Conservation (phyloP, 1,140 invertebrate genomes). For the Nebria ingens region DNA sequence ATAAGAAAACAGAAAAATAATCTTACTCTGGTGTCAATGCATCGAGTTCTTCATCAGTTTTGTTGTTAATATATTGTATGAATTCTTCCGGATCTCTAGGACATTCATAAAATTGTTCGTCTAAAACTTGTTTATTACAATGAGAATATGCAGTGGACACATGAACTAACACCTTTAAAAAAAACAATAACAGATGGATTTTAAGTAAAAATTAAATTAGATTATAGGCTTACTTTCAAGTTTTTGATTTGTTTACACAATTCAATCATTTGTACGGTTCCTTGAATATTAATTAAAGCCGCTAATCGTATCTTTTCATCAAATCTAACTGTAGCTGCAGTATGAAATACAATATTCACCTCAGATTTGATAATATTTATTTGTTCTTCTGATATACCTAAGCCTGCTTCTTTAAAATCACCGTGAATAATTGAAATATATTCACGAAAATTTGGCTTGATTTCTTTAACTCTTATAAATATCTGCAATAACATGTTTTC, state of each 20-base stretch:
- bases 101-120: conserved; percentile 58
- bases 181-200: too few species aligned
- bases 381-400: not conserved
- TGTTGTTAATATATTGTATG: conserved; percentile 36
- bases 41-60: conserved; percentile 42
- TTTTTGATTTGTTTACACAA: conserved; percentile 51
- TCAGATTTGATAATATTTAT: not conserved
- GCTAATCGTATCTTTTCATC: conserved; percentile 53
- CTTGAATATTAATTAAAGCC: conserved; percentile 52
- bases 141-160: conserved; percentile 62
- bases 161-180: conserved; percentile 48
- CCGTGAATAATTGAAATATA: not conserved
- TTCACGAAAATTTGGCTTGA: not conserved
- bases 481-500: not conserved
- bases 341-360: conserved; percentile 59
- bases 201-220: too few species aligned
- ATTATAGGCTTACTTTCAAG: conserved; percentile 40
- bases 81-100: conserved; percentile 53
- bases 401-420: not conserved
- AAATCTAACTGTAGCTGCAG: conserved; percentile 53
- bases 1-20: conserved; percentile 14
- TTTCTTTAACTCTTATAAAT: not conserved
- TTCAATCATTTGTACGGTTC: conserved; percentile 46
- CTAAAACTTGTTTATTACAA: conserved; percentile 44
- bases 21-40: conserved; percentile 43